Evolutionary conservation across 2,113 vertebrate species (phyloP).

Genomic region (Microtus pennsylvanicus): DNA sequence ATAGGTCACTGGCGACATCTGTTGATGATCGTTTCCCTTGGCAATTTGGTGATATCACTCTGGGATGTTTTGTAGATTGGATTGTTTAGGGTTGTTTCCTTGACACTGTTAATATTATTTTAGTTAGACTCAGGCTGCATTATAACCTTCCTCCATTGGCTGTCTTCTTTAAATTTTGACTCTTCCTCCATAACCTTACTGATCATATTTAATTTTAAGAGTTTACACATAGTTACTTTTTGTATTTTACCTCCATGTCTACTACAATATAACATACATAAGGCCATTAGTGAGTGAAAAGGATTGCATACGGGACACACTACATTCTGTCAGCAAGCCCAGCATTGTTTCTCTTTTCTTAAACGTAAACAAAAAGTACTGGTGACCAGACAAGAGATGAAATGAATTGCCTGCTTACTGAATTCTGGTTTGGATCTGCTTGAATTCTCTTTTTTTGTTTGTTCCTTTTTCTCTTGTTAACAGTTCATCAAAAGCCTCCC

Average conservation of each 20-base stretch:
- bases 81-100: not conserved
- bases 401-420: not conserved
- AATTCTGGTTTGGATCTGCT: not conserved
- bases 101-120: not conserved
- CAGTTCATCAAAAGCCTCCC: constrained; percentile 84
- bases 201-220: not conserved
- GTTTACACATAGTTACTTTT: not conserved
- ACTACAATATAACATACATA: not conserved
- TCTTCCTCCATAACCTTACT: not conserved
- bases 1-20: not conserved
- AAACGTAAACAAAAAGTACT: not conserved
- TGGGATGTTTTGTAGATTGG: not conserved
- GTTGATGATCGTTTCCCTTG: not conserved
- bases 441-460: not conserved
- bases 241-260: not conserved
- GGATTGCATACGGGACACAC: not conserved
- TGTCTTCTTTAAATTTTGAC: not conserved
- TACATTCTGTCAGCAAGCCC: not conserved
- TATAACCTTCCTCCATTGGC: not conserved
- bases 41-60: not conserved
- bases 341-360: not conserved
- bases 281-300: not conserved
- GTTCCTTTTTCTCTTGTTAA: constrained; percentile 37
- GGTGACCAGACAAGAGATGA: not conserved
- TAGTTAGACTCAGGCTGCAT: not conserved